These are phyloP conservation scores for Sciaenops ocellatus DNA, from an alignment of 2,797 vertebrate genomes.

Conservation along the genomic window DNA sequence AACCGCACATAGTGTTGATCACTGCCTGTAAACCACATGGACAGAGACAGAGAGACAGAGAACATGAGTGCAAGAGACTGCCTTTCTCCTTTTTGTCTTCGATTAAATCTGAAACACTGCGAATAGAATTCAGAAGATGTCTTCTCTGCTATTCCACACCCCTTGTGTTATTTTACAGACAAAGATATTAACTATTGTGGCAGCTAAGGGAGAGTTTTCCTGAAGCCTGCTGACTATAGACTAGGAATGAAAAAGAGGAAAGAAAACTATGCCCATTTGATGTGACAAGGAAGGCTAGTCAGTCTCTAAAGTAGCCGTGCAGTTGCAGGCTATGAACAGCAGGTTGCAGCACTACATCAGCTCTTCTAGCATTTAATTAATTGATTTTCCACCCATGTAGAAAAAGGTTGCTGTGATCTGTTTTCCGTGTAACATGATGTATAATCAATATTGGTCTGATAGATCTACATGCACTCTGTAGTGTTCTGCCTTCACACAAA, in stretches of 20 bases:
- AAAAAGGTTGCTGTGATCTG: slow-evolving; percentile 57
- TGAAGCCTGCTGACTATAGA: slow-evolving; percentile 12
- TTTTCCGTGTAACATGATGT: slow-evolving; percentile 52
- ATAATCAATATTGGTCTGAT: slow-evolving; percentile 61
- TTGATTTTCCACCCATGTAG: slow-evolving; percentile 47
- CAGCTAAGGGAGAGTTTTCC: slow-evolving; percentile 21
- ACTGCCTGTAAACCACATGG: slow-evolving; percentile 70
- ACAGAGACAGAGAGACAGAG: slow-evolving; percentile 13
- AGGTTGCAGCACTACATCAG: slow-evolving; percentile 72
- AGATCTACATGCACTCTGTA: slow-evolving; percentile 44
- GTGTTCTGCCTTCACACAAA: slow-evolving; percentile 31
- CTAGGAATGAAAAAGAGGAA: slow-evolving; percentile 14
- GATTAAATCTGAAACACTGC: background rate
- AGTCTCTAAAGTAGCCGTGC: slow-evolving; percentile 13
- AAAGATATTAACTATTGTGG: slow-evolving; percentile 33
- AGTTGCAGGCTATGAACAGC: slow-evolving; percentile 62
- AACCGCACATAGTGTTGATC: slow-evolving; percentile 88
- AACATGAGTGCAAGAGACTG: background rate
- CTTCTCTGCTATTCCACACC: slow-evolving; percentile 1
- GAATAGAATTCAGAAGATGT: background rate
- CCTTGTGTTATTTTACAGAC: slow-evolving; percentile 21
- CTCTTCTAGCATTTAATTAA: slow-evolving; percentile 56
- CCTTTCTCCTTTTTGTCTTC: background rate
- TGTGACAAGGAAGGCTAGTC: background rate
- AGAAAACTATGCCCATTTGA: slow-evolving; percentile 12